phyloP scores from a whole-genome alignment of 2,797 vertebrate genomes.

The Crenichthys baileyi region DNA sequence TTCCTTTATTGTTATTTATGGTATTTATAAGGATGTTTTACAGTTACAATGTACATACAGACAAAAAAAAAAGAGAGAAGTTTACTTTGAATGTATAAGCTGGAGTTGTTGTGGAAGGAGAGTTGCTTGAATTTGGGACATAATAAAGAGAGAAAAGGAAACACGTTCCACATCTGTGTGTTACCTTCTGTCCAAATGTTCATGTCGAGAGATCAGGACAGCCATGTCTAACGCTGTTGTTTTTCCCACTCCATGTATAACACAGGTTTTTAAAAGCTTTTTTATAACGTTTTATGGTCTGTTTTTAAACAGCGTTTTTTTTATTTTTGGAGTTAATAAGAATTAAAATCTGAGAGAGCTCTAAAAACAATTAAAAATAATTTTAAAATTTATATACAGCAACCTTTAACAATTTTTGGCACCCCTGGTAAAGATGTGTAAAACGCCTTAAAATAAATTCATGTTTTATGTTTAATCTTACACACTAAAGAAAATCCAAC shows the following conservation, averaged over 20 bases:
- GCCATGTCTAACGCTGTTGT: not conserved
- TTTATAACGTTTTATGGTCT: too few species aligned
- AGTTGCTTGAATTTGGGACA: constrained; percentile 53
- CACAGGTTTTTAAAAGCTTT: not conserved
- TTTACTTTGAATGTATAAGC: constrained; percentile 67
- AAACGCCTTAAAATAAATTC: not conserved
- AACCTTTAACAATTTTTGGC: not conserved
- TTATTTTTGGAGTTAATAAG: not conserved
- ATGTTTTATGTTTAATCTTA: not conserved
- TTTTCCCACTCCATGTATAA: not conserved
- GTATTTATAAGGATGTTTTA: constrained; percentile 76
- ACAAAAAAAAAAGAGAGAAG: constrained; percentile 35
- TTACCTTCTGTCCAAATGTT: constrained; percentile 19
- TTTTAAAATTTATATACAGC: not conserved
- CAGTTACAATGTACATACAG: constrained; percentile 55
- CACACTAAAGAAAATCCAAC: not conserved
- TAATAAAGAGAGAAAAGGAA: constrained; percentile 57
- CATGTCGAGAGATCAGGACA: too few species aligned
- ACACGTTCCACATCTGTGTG: not conserved
- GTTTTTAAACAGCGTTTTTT: too few species aligned
- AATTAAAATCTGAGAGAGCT: too few species aligned
- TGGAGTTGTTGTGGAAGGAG: constrained; percentile 41
- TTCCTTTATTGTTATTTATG: constrained; percentile 80
- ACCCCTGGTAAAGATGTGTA: not conserved
- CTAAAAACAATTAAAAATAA: not conserved